These are phyloP conservation scores for Lucifuga dentata DNA, from an alignment of 2,113 vertebrate species.

Conservation along the genomic window DNA sequence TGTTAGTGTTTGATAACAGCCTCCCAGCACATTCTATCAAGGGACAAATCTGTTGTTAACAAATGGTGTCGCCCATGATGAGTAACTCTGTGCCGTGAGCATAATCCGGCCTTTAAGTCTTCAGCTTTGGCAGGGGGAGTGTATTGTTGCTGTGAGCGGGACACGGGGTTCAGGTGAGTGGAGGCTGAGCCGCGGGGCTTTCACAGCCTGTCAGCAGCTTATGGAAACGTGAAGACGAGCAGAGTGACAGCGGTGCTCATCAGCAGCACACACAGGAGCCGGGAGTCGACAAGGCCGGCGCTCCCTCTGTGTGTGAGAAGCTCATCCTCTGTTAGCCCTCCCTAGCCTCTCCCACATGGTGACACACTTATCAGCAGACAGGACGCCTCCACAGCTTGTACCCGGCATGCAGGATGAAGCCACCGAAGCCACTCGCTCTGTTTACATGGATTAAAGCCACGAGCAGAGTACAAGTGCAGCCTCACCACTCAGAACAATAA, in stretches of 20 bases:
- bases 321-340: constrained; percentile 9
- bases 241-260: constrained; percentile 57
- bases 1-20: no score
- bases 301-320: constrained; percentile 43
- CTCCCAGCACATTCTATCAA: no score
- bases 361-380: constrained; percentile 60
- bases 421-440: constrained; percentile 15
- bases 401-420: constrained; percentile 1
- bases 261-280: constrained; percentile 29
- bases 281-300: constrained; percentile 56
- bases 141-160: not conserved
- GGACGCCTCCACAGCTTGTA: constrained; percentile 24
- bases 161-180: constrained; percentile 54
- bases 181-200: constrained; percentile 38
- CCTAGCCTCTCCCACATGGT: constrained; percentile 2
- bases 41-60: no score
- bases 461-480: constrained; percentile 34
- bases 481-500: constrained; percentile 23
- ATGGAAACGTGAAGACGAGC: constrained; percentile 21
- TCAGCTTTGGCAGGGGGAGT: no score
- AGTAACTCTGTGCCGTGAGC: no score
- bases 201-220: constrained; percentile 50
- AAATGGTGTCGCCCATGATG: no score
- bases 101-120: no score
- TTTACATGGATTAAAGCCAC: constrained; percentile 41